Evolutionary conservation across 2,113 vertebrate species (phyloP).

Genomic region (Pseudorhombus dupliciocellatus): DNA sequence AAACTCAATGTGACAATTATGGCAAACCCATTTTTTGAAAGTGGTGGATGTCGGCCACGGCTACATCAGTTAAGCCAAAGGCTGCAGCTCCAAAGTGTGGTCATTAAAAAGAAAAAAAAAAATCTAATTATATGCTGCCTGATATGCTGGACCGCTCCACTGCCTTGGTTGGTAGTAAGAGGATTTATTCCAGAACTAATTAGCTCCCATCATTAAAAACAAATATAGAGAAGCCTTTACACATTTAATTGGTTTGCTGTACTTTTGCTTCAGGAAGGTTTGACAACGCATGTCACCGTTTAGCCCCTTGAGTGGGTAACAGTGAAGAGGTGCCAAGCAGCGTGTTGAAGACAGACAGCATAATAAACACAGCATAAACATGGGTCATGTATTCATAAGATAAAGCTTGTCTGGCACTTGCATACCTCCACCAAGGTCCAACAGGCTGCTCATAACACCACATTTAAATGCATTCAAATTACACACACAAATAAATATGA

Average conservation of each 20-base stretch:
- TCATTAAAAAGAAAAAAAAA: constrained; percentile 12
- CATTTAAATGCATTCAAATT: no score
- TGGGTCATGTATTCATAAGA: no score
- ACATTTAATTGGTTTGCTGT: neutral
- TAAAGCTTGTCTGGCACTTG: no score
- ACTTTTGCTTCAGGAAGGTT: neutral
- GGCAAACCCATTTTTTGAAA: neutral
- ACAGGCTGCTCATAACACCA: no score
- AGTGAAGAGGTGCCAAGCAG: neutral
- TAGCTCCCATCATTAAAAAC: constrained; percentile 14
- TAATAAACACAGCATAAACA: neutral
- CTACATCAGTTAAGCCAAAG: constrained; percentile 19
- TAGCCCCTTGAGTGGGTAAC: neutral
- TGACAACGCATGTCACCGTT: neutral
- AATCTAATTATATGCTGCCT: constrained; percentile 43
- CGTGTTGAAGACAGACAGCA: neutral
- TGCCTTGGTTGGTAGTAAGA: neutral
- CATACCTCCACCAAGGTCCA: no score
- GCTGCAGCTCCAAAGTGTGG: constrained; percentile 17
- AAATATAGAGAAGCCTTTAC: neutral
- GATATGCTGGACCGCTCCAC: constrained; percentile 7
- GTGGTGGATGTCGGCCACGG: neutral
- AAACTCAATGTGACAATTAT: neutral
- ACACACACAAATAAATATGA: no score
- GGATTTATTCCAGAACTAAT: constrained; percentile 30